Percentiles rank a stretch among this genome's conserved stretches.
Evolutionary conservation across 2,888 invertebrate species (phyloP).

Genomic region (Apamea anceps): DNA sequence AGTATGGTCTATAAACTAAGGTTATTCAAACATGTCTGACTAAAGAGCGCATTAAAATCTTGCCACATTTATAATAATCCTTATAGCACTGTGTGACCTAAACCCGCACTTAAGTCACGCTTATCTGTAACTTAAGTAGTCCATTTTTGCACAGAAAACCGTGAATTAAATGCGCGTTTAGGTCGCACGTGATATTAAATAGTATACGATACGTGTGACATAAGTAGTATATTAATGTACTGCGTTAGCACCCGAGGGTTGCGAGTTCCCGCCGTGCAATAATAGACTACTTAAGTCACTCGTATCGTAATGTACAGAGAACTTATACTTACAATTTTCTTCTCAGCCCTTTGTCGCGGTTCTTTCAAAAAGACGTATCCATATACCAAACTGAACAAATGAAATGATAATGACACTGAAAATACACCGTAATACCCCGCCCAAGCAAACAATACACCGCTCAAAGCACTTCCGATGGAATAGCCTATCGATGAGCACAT

Average conservation of each 20-base stretch:
- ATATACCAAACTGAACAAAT: constrained; percentile 93
- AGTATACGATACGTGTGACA: neutral
- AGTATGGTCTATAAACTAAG: neutral
- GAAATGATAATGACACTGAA: constrained; percentile 92
- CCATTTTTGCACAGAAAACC: too few species aligned
- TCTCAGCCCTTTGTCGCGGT: constrained; percentile 78
- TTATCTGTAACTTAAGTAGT: too few species aligned
- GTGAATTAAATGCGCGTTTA: neutral
- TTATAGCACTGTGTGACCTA: too few species aligned
- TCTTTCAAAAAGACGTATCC: constrained; percentile 93
- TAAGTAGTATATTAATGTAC: too few species aligned
- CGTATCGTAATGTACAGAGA: neutral
- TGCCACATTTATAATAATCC: neutral
- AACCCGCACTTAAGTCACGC: too few species aligned
- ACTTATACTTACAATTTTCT: constrained; percentile 74
- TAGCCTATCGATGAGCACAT: constrained; percentile 96
- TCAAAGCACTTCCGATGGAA: constrained; percentile 96
- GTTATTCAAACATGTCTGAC: neutral
- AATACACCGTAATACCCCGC: constrained; percentile 96
- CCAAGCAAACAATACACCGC: constrained; percentile 93
- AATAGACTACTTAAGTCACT: neutral
- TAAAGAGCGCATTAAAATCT: neutral
- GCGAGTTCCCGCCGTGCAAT: neutral
- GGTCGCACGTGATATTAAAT: neutral
- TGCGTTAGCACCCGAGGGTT: neutral